Conservation (phyloP, 2,113 vertebrate species). For the Bagarius yarrelli region DNA sequence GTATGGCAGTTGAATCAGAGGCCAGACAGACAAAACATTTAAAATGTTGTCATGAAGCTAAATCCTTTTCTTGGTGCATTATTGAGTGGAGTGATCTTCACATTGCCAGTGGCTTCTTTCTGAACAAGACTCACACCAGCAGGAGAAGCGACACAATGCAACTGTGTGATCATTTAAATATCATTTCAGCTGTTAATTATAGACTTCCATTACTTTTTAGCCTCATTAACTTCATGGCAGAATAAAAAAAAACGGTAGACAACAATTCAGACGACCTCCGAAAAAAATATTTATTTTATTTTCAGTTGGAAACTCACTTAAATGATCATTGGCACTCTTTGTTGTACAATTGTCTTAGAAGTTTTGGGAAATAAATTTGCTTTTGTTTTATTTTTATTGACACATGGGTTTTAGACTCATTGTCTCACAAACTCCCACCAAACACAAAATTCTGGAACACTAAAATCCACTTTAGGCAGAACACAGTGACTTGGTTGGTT, state of each 20-base stretch:
- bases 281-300: background rate
- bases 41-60: background rate
- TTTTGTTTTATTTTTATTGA: constrained; percentile 18
- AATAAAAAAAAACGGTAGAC: background rate
- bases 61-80: background rate
- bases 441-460: background rate
- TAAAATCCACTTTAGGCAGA: background rate
- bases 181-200: constrained; percentile 1
- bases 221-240: background rate
- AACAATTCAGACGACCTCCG: background rate
- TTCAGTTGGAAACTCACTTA: background rate
- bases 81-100: background rate
- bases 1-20: background rate
- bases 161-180: background rate
- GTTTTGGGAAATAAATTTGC: background rate
- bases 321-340: no score
- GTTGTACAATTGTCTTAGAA: no score
- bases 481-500: background rate
- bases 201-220: constrained; percentile 22
- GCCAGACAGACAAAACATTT: background rate
- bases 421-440: background rate
- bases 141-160: background rate
- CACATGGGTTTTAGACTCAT: background rate
- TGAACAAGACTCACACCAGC: background rate
- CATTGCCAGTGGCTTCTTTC: background rate